Conservation (phyloP, 1,140 invertebrate species). For the Zaprionus lachaisei region DNA sequence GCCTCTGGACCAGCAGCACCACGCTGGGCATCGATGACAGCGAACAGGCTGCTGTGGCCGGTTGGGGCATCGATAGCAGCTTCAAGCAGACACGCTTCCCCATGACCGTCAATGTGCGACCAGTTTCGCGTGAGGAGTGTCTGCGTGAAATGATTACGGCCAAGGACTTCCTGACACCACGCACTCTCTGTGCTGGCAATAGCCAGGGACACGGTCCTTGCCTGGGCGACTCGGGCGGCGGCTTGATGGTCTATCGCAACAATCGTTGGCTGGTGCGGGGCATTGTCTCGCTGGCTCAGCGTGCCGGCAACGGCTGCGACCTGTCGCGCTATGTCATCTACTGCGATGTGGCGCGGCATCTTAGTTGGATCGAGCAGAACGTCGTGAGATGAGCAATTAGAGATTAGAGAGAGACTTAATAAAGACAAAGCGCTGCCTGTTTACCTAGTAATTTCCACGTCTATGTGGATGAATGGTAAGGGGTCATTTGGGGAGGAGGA, state of each 20-base stretch:
- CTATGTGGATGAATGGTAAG: not conserved
- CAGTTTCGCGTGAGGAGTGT: conserved; percentile 58
- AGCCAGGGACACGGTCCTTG: conserved; percentile 59
- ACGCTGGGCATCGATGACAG: conserved; percentile 31
- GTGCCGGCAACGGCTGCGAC: conserved; percentile 53
- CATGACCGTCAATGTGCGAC: conserved; percentile 41
- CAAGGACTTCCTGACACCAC: conserved; percentile 61
- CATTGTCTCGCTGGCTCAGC: conserved; percentile 61
- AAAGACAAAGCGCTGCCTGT: conserved; percentile 38
- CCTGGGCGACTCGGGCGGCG: conserved; percentile 71
- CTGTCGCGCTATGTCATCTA: conserved; percentile 71
- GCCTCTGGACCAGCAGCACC: conserved; percentile 59
- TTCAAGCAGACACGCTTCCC: conserved; percentile 46
- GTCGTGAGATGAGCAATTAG: conserved; percentile 35
- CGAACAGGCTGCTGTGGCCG: conserved; percentile 59
- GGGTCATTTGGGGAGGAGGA: not conserved
- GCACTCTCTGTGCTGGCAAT: conserved; percentile 75
- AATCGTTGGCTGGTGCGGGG: conserved; percentile 65
- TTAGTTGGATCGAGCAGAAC: conserved; percentile 57
- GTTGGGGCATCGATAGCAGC: conserved; percentile 70
- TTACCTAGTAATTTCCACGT: conserved; percentile 32
- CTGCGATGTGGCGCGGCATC: conserved; percentile 65
- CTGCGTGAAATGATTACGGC: conserved; percentile 48
- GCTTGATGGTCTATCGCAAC: conserved; percentile 60
- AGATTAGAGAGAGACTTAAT: not conserved